Percentiles rank a stretch among this genome's conserved stretches.
Conservation (phyloP, 1,140 invertebrate species). For the Ceratina calcarata region DNA sequence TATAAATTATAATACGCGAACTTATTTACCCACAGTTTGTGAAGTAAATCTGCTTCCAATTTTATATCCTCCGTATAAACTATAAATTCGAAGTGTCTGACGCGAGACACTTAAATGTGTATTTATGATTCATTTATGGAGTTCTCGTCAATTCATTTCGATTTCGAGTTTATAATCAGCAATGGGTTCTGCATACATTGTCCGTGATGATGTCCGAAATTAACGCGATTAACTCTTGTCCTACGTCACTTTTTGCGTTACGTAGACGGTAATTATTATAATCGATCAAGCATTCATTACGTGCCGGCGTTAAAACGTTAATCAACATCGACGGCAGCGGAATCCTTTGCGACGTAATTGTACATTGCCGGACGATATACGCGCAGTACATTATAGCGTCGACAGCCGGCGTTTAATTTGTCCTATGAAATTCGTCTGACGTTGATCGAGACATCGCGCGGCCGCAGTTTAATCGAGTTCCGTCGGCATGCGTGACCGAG, state of each 20-base stretch:
- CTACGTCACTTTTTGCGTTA: not conserved
- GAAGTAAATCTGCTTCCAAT: too few species aligned
- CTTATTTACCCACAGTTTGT: not conserved
- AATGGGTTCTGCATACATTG: too few species aligned
- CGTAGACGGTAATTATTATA: not conserved
- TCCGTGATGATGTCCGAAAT: not conserved
- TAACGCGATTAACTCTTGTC: not conserved
- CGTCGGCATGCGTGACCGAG: not conserved
- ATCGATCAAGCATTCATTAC: not conserved
- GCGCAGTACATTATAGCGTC: not conserved
- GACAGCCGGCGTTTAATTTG: slow-evolving; percentile 11
- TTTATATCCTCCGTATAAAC: too few species aligned
- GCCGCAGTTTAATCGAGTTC: not conserved
- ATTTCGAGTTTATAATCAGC: too few species aligned
- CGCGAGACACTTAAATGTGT: too few species aligned
- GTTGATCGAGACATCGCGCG: slow-evolving; percentile 4
- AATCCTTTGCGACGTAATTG: slow-evolving; percentile 15
- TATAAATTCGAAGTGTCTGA: too few species aligned
- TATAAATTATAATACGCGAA: not conserved
- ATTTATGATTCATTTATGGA: too few species aligned
- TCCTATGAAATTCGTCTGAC: slow-evolving; percentile 14
- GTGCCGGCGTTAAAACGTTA: not conserved
- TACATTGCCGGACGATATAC: not conserved
- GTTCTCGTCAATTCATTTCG: too few species aligned
- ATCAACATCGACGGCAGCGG: slow-evolving; percentile 7